A percentile compares a stretch with the other conserved stretches of the same genome.
Evolutionary conservation across 1,140 invertebrate genomes (phyloP).

Genomic region (Metaphire vulgaris): DNA sequence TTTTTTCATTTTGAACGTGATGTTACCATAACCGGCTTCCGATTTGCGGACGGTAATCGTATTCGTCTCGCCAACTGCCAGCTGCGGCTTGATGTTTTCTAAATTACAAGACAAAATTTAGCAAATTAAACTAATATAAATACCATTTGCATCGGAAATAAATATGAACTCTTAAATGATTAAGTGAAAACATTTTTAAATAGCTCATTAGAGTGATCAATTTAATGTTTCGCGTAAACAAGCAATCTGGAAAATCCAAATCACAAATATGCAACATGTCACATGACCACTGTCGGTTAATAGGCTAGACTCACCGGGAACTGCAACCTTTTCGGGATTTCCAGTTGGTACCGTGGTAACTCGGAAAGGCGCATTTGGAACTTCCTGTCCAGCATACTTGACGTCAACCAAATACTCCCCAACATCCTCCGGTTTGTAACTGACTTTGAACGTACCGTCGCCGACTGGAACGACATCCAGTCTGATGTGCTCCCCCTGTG

Average conservation of each 20-base stretch:
- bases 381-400: conserved; percentile 31
- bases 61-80: neutral
- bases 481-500: conserved; percentile 64
- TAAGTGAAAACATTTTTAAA: too few relatives aligned
- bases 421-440: conserved; percentile 68
- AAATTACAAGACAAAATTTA: too few relatives aligned
- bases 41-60: neutral
- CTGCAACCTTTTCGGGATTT: conserved; percentile 31
- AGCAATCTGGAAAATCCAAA: too few relatives aligned
- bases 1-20: conserved; percentile 51
- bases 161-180: too few relatives aligned
- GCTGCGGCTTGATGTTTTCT: neutral
- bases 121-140: too few relatives aligned
- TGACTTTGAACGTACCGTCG: conserved; percentile 65
- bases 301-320: conserved; percentile 22
- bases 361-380: conserved; percentile 30
- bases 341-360: conserved; percentile 33
- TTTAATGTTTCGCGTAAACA: too few relatives aligned
- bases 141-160: too few relatives aligned
- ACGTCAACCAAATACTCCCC: conserved; percentile 21
- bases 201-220: too few relatives aligned
- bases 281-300: too few relatives aligned
- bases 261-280: too few relatives aligned
- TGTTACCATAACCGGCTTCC: conserved; percentile 4
- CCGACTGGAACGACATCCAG: conserved; percentile 63